Percentiles rank a stretch among this genome's conserved stretches.
Conservation (phyloP, 2,797 vertebrate genomes). For the Diglossa cyanea region DNA sequence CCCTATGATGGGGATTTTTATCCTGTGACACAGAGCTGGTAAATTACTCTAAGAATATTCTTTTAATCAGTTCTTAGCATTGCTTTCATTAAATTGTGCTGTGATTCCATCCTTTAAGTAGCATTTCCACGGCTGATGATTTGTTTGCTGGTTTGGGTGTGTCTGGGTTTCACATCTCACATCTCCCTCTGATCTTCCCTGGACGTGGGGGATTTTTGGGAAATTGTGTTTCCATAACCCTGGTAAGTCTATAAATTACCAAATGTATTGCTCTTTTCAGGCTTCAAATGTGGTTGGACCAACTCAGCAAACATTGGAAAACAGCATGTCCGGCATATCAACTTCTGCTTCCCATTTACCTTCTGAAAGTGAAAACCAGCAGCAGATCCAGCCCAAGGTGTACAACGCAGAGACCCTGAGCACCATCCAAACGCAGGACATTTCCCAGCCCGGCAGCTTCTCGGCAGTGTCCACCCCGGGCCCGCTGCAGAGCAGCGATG, state of each 20-base stretch:
- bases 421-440: slow-evolving; percentile 91
- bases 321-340: slow-evolving; percentile 76
- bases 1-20: neutral
- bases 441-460: slow-evolving; percentile 81
- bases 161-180: neutral
- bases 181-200: neutral
- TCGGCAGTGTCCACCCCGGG: slow-evolving; percentile 74
- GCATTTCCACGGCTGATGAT: neutral
- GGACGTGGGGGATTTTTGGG: rapidly evolving
- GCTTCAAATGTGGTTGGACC: slow-evolving; percentile 83
- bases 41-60: neutral
- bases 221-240: neutral
- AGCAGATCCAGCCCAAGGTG: slow-evolving; percentile 79
- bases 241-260: neutral
- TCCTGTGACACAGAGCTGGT: neutral
- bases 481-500: slow-evolving; percentile 82
- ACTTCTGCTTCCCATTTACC: slow-evolving; percentile 82
- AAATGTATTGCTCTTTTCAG: slow-evolving; percentile 52
- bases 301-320: slow-evolving; percentile 84
- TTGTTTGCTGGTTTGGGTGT: neutral
- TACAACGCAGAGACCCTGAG: slow-evolving; percentile 84
- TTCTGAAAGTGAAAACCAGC: slow-evolving; percentile 83
- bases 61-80: neutral
- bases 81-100: neutral
- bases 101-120: neutral